A percentile compares a stretch with the other conserved stretches of the same genome.
Conservation (phyloP, 1,140 invertebrate genomes). For the Drosophila jambulina region DNA sequence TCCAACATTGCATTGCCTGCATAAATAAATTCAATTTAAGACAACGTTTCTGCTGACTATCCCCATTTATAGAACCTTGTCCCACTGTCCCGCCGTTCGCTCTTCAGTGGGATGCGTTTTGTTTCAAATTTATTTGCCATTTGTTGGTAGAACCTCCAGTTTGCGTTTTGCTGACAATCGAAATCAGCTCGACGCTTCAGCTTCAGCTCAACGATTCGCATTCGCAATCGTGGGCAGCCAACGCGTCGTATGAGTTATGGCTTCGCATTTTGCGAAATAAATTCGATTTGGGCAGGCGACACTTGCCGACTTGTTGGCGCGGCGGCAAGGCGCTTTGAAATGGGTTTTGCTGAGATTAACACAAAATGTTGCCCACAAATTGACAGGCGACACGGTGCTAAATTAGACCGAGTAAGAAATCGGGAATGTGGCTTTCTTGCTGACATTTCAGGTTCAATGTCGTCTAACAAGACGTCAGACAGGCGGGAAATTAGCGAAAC, state of each 20-base stretch:
- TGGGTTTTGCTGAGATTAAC: conserved; percentile 62
- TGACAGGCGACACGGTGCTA: conserved; percentile 77
- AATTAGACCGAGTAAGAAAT: conserved; percentile 58
- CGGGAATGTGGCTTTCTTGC: conserved; percentile 13
- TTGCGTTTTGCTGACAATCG: conserved; percentile 35
- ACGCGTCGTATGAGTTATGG: conserved; percentile 73
- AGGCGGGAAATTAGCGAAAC: conserved; percentile 72
- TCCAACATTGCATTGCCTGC: too few relatives aligned
- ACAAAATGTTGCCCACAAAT: conserved; percentile 65
- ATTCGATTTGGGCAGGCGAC: conserved; percentile 54
- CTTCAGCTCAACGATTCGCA: conserved; percentile 23
- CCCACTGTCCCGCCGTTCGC: background rate
- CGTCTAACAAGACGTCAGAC: conserved; percentile 34
- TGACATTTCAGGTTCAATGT: conserved; percentile 74
- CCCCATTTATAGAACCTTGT: background rate
- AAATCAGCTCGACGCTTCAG: conserved; percentile 23
- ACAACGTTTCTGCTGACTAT: background rate
- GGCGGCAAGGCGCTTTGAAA: conserved; percentile 64
- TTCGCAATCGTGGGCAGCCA: conserved; percentile 54
- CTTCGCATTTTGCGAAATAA: conserved; percentile 46
- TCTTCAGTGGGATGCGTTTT: conserved; percentile 23
- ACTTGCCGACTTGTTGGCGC: conserved; percentile 66
- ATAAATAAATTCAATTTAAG: background rate
- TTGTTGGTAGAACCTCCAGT: conserved; percentile 20
- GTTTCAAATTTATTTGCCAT: conserved; percentile 34